Base-by-base conservation (phyloP, 2,797 vertebrate genomes). In the Sebastes dallii region DNA sequence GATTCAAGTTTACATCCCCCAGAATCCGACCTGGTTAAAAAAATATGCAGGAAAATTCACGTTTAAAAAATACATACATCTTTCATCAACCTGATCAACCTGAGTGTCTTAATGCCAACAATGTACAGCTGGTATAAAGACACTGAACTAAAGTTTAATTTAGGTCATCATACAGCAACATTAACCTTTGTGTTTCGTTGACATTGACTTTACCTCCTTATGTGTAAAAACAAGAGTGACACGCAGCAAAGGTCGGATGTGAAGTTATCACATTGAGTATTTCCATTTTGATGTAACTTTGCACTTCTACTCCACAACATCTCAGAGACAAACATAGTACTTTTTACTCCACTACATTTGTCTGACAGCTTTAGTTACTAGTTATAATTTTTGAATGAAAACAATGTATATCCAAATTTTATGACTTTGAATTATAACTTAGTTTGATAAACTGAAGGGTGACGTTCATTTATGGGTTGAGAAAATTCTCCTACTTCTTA, bases 1-100 rank as follows among this genome's bases (percentile, higher is more conserved):
- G 88, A 89, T 96, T 96, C 87, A 96, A 87, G 90, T 96, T 96
- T 30, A 96, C 95, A 24, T 96, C 96, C 9, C 95, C 96, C 30
- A 96, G 92, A 86, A 96, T 95, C 22, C 95, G 95, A 78, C 96
- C 96, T 96, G 87, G 29, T 65, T n/a, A n/a, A n/a, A 36, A 71
- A 72, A 30, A 71, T 30, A 4, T 34, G 54, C 36, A 71, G 64
- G 55, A 79, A 60, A 82, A 78, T 34, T 72, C 36, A 64, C 29
- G 46, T 69, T 66, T 30, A 54, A 10, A 64, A 59, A 50, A 71
- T 2, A 16, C 11, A 54, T 5, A 11, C 32, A 22, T 64, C 13
- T 56, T 55, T 62, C 16, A 61, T 72, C 11, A 55, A 56, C 18
- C 16, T 62, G 20, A 32, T 9, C 25, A 66, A 32, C 36, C 13